These are phyloP conservation scores for Chionodraco myersi DNA, from an alignment of 2,113 vertebrate species.

Conservation along the genomic window DNA sequence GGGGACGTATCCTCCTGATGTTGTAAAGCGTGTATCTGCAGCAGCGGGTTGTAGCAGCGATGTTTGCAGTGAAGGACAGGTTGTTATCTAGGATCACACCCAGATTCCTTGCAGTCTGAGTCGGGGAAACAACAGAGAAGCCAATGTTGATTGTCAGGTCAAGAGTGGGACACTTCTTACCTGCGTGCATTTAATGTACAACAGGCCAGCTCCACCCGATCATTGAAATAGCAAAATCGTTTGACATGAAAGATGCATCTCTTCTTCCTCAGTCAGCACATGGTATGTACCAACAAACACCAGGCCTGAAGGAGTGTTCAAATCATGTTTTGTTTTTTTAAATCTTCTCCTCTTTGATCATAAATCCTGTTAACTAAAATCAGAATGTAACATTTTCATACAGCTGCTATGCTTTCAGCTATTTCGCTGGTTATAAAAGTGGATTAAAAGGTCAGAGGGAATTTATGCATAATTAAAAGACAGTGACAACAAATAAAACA, in stretches of 20 bases:
- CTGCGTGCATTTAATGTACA: background rate
- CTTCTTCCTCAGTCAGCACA: background rate
- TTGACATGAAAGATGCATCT: slow-evolving; percentile 52
- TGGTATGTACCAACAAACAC: slow-evolving; percentile 35
- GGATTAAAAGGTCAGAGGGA: slow-evolving; percentile 45
- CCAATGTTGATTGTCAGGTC: no score
- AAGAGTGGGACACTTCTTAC: background rate
- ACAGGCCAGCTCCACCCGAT: slow-evolving; percentile 1
- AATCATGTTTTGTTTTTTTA: background rate
- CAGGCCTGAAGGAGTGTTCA: slow-evolving; percentile 33
- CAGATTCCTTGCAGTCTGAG: no score
- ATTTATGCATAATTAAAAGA: slow-evolving; percentile 28
- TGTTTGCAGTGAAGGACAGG: no score
- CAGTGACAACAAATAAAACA: slow-evolving; percentile 87
- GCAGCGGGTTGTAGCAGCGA: no score
- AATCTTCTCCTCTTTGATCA: slow-evolving; percentile 46
- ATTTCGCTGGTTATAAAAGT: background rate
- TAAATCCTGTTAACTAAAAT: slow-evolving; percentile 33
- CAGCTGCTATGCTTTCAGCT: background rate
- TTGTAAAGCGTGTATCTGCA: no score
- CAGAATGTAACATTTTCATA: slow-evolving; percentile 10
- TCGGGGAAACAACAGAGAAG: no score
- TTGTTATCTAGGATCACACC: no score
- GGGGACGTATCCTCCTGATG: no score
- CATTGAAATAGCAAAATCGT: slow-evolving; percentile 49